Percentiles rank a stretch among this genome's conserved stretches.
phyloP scores from a whole-genome alignment of 2,888 invertebrate species.

The Nephrotoma appendiculata region DNA sequence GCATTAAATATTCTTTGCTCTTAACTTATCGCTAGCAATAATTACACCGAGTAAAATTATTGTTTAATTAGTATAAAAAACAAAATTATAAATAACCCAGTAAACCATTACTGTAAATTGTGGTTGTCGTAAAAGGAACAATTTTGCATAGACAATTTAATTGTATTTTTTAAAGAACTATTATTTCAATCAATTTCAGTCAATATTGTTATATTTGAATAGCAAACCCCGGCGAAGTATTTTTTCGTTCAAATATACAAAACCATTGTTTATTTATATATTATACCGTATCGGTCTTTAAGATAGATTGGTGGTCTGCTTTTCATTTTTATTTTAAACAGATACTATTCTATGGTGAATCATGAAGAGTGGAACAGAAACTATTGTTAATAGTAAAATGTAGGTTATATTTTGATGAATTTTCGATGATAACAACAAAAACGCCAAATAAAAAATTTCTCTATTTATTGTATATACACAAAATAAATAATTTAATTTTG shows the following conservation, averaged over 20 bases:
- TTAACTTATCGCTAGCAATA: too few relatives aligned
- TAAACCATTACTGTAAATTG: background rate
- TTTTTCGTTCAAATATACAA: background rate
- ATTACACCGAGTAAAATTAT: too few relatives aligned
- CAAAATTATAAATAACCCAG: background rate
- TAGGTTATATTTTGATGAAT: background rate
- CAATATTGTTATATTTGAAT: background rate
- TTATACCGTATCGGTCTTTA: background rate
- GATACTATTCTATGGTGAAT: background rate
- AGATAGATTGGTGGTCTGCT: background rate
- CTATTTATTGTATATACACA: background rate
- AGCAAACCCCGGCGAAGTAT: background rate
- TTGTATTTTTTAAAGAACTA: background rate
- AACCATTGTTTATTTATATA: background rate
- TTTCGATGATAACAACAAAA: background rate
- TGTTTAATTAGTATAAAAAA: too few relatives aligned
- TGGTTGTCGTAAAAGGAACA: background rate
- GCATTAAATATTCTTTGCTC: too few relatives aligned
- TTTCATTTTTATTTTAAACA: background rate
- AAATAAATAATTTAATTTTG: background rate
- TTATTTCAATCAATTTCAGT: background rate
- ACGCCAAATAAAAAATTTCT: background rate
- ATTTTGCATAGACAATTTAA: background rate
- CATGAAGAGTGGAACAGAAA: background rate
- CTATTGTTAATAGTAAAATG: background rate